A percentile compares a stretch with the other conserved stretches of the same genome.
Evolutionary conservation across 2,888 invertebrate species (phyloP).

Genomic region (Holacanthella duospinosa): DNA sequence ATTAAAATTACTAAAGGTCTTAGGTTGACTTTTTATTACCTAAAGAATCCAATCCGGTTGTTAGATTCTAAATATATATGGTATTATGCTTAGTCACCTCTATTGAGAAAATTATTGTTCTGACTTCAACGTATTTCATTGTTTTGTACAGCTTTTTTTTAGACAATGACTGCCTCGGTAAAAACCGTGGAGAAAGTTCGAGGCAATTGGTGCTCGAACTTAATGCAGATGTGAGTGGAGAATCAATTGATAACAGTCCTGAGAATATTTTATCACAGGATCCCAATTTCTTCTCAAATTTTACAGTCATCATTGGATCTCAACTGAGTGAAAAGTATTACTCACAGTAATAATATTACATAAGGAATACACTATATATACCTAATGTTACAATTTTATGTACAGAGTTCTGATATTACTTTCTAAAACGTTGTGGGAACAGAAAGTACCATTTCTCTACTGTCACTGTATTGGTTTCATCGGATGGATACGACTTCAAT

Average conservation of each 20-base stretch:
- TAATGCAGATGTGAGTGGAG: constrained; percentile 85
- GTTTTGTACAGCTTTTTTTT: constrained; percentile 66
- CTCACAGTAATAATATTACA: background rate
- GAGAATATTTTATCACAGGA: constrained; percentile 72
- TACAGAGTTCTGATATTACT: constrained; percentile 41
- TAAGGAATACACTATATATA: background rate
- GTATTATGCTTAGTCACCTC: background rate
- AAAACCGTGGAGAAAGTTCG: constrained; percentile 71
- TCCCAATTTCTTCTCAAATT: constrained; percentile 76
- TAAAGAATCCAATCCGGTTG: no score
- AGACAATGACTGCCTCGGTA: constrained; percentile 66
- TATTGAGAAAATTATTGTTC: background rate
- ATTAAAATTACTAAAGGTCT: no score
- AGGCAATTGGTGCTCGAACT: constrained; percentile 74
- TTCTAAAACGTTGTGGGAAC: constrained; percentile 69
- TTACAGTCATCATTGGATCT: constrained; percentile 75
- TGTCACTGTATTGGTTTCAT: constrained; percentile 85
- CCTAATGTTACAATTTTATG: background rate
- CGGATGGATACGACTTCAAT: constrained; percentile 76
- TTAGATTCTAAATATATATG: no score
- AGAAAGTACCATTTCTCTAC: constrained; percentile 69
- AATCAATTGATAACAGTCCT: constrained; percentile 78
- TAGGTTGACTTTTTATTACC: no score
- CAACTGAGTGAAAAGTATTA: constrained; percentile 56
- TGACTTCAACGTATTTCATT: background rate